Evolutionary conservation across 2,797 vertebrate genomes (phyloP), one percentile per base, ranked within the genome.

Genomic region (Alosa sapidissima): DNA sequence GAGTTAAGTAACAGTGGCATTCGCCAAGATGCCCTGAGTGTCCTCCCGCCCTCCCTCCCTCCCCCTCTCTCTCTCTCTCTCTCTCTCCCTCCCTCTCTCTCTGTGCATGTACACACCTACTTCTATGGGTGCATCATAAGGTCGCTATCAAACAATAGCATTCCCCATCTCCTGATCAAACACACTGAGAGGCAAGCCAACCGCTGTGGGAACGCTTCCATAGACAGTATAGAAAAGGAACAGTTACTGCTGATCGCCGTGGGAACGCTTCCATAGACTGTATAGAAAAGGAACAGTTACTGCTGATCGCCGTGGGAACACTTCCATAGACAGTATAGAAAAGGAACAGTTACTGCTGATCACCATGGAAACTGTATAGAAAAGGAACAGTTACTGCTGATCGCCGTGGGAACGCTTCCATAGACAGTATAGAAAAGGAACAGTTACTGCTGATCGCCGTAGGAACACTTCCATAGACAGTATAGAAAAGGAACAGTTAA

Each of bases 121-220:
- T 58, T 58, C 4, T n/a, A 5, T 3, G 19, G 19, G 55, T 21
- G 21, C 19, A 7, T 21, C 11, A 52, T 52, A 14, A 52, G 3
- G 55, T 21, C 6, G 55, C 55, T 21, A n/a, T 58, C 5, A 58
- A 21, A 58, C 19, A 58, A 58, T 19, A 58, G 11, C 52, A 16
- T 58, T 58, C 55, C 14, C 54, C 55, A 58, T 55, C 14, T 19
- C 2, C 52, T 16, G 52, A 55, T 58, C 1, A 58, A 19, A 58
- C 55, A 19, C 55, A 58, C 19, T 6, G 55, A 58, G 84, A 87
- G 81, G 81, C 52, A 78, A 21, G 62, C 83, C 83, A 87, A 87
- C 83, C 33, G 33, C 3, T 4, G 65, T 33, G 65, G 65, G 24
- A 28, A 75, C 41, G 41, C 41, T 41, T 41, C 2, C 41, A 41